Percentiles rank a stretch among this genome's conserved stretches.
Conservation (phyloP, 2,797 vertebrate genomes). For the Cetoscarus ocellatus region DNA sequence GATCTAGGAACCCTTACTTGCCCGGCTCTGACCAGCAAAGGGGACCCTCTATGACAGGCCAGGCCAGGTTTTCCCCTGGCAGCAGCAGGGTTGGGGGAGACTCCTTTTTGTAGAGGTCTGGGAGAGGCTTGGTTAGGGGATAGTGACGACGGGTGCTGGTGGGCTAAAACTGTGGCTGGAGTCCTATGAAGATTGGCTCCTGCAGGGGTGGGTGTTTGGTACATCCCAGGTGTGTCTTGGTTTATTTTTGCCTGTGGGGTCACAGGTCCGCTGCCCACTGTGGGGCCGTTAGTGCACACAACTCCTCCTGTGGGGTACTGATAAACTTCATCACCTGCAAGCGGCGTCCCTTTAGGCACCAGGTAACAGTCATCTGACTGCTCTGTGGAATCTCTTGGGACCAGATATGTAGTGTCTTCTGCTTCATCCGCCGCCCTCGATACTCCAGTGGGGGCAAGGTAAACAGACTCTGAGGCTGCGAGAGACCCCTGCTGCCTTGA, state of each 20-base stretch:
- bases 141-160: constrained; percentile 74
- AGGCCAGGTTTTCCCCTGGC: constrained; percentile 74
- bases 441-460: constrained; percentile 78
- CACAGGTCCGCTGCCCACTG: constrained; percentile 34
- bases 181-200: constrained; percentile 68
- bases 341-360: constrained; percentile 80
- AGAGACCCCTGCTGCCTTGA: constrained; percentile 68
- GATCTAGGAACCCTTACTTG: constrained; percentile 79
- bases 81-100: constrained; percentile 55
- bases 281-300: constrained; percentile 52
- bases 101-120: constrained; percentile 70
- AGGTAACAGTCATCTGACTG: constrained; percentile 81
- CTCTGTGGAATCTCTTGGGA: constrained; percentile 74
- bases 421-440: constrained; percentile 64
- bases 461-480: constrained; percentile 77
- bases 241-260: constrained; percentile 62
- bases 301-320: constrained; percentile 80
- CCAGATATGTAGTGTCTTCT: constrained; percentile 80
- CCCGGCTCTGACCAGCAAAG: constrained; percentile 78
- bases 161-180: constrained; percentile 67
- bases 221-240: constrained; percentile 74
- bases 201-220: constrained; percentile 79
- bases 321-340: constrained; percentile 83
- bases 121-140: constrained; percentile 67
- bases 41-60: constrained; percentile 76